phyloP scores from a whole-genome alignment of 2,888 invertebrate genomes.

The Venusia cambrica region DNA sequence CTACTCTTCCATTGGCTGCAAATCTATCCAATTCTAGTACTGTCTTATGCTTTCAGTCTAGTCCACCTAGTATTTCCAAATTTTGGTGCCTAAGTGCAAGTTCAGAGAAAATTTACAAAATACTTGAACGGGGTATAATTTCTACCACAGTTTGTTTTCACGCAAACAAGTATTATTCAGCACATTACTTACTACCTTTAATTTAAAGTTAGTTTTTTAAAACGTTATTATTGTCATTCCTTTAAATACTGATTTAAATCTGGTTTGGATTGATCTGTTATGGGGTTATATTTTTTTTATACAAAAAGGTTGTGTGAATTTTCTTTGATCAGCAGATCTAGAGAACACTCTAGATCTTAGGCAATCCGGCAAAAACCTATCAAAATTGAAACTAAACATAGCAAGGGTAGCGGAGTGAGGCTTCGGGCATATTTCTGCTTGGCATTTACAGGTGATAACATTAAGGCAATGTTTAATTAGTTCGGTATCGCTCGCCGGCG shows the following conservation, averaged over 20 bases:
- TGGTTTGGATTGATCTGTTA: no score
- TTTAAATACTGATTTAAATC: no score
- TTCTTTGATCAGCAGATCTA: constrained; percentile 3
- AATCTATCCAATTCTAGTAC: constrained; percentile 32
- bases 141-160: no score
- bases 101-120: constrained; percentile 10
- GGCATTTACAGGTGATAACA: constrained; percentile 78
- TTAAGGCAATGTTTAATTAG: constrained; percentile 79
- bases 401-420: constrained; percentile 46
- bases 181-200: no score
- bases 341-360: neutral
- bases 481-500: constrained; percentile 66
- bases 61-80: constrained; percentile 17
- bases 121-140: no score
- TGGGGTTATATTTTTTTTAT: no score
- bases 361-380: constrained; percentile 14
- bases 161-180: no score
- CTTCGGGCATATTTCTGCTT: constrained; percentile 71
- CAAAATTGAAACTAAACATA: constrained; percentile 28
- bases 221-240: no score
- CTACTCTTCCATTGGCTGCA: constrained; percentile 38
- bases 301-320: constrained; percentile 4
- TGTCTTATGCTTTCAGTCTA: constrained; percentile 32
- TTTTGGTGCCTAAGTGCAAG: neutral
- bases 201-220: no score